phyloP scores from a whole-genome alignment of 2,113 vertebrate genomes.

The Speoplatyrhinus poulsoni region DNA sequence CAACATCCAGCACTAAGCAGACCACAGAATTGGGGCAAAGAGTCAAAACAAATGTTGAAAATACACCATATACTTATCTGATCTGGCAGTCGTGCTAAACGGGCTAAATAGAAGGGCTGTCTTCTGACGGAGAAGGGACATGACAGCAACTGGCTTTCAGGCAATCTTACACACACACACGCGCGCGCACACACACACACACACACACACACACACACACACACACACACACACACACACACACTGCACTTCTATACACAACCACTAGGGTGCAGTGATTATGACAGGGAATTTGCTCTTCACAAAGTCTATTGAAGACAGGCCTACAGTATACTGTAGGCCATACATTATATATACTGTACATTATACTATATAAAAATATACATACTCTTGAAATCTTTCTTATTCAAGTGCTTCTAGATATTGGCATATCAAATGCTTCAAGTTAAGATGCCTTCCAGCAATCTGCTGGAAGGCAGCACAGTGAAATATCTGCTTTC shows the following conservation, averaged over 20 bases:
- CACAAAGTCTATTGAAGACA: constrained; percentile 16
- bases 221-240: background rate
- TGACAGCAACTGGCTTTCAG: constrained; percentile 26
- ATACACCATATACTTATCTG: constrained; percentile 48
- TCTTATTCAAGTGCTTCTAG: constrained; percentile 22
- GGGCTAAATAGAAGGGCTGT: constrained; percentile 25
- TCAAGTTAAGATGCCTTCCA: no score
- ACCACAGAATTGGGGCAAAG: constrained; percentile 39
- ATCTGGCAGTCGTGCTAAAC: constrained; percentile 44
- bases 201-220: background rate
- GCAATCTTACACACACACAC: background rate
- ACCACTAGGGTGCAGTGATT: constrained; percentile 57
- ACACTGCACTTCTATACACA: constrained; percentile 6
- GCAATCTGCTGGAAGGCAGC: constrained; percentile 18
- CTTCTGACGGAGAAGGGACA: constrained; percentile 24
- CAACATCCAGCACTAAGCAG: constrained; percentile 34
- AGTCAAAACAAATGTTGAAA: constrained; percentile 62
- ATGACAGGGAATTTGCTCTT: constrained; percentile 20
- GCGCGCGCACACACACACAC: no score
- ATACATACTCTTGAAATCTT: constrained; percentile 45
- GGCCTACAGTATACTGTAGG: constrained; percentile 6
- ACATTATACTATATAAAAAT: background rate
- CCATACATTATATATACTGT: no score
- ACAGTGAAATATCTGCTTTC: constrained; percentile 43
- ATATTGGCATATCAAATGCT: constrained; percentile 17